phyloP scores from a whole-genome alignment of 2,113 vertebrate genomes.

The Lontra canadensis region DNA sequence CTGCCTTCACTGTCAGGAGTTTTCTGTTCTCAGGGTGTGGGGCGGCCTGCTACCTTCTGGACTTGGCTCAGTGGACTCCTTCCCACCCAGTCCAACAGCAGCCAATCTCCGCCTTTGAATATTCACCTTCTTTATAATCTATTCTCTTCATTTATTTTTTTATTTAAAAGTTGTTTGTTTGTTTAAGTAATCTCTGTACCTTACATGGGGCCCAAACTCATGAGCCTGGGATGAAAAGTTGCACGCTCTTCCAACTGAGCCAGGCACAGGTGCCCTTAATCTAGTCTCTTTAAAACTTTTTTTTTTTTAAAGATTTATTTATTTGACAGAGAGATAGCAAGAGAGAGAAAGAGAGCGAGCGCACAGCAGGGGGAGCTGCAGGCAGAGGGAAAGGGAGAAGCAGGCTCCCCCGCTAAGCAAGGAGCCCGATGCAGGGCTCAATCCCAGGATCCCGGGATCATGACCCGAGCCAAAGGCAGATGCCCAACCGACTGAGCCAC shows the following conservation, averaged over 20 bases:
- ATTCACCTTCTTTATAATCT: constrained; percentile 8
- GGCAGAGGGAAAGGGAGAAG: not conserved
- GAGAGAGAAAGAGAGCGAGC: not conserved
- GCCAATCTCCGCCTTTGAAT: not conserved
- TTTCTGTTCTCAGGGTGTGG: not conserved
- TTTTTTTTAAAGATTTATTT: not conserved
- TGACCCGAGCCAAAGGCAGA: not conserved
- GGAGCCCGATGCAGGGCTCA: not conserved
- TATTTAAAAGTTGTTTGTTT: not conserved
- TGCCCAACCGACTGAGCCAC: too few species aligned
- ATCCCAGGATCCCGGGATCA: too few species aligned
- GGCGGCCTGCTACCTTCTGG: not conserved
- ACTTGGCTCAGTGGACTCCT: not conserved
- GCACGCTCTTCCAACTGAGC: not conserved
- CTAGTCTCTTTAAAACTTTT: not conserved
- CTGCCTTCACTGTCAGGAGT: not conserved
- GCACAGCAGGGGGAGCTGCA: not conserved
- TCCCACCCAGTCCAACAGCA: not conserved
- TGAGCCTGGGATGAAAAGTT: not conserved
- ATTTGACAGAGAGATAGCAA: not conserved
- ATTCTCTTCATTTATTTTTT: not conserved
- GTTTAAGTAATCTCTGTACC: not conserved
- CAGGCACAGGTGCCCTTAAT: not conserved
- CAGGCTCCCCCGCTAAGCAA: not conserved
- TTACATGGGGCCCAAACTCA: not conserved